phyloP scores from a whole-genome alignment of 2,797 vertebrate genomes.

The Gephyroberyx darwinii region DNA sequence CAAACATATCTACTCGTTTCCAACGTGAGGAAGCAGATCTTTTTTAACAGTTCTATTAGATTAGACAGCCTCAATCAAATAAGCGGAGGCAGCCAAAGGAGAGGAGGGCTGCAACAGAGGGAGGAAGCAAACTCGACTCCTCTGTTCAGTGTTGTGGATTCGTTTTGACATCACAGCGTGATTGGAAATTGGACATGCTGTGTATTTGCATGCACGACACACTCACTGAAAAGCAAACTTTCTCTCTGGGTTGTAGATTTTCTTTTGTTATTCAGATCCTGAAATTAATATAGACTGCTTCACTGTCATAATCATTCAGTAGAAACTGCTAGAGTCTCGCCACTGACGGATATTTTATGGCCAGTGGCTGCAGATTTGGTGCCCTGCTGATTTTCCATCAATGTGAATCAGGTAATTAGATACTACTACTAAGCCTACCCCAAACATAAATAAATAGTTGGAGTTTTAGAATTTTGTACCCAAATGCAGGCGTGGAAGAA shows the following conservation, averaged over 20 bases:
- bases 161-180: conserved; percentile 66
- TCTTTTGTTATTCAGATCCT: conserved; percentile 56
- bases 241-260: conserved; percentile 41
- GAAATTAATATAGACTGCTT: conserved; percentile 54
- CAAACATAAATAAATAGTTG: conserved; percentile 55
- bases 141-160: conserved; percentile 51
- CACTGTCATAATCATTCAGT: conserved; percentile 52
- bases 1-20: conserved; percentile 71
- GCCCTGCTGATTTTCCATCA: conserved; percentile 65
- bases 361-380: conserved; percentile 53
- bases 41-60: conserved; percentile 68
- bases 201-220: conserved; percentile 53
- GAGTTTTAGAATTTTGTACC: conserved; percentile 23
- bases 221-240: conserved; percentile 32
- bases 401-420: conserved; percentile 59
- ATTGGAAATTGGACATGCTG: conserved; percentile 70
- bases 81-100: conserved; percentile 56
- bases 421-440: conserved; percentile 6
- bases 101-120: conserved; percentile 43
- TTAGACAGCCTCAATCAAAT: conserved; percentile 75
- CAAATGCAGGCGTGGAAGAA: conserved; percentile 18
- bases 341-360: conserved; percentile 62
- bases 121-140: conserved; percentile 58
- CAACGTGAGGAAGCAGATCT: conserved; percentile 59
- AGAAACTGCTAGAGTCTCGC: conserved; percentile 32